These are phyloP conservation scores for Ammodytes marinus DNA, from an alignment of 2,113 vertebrate genomes.

Conservation along the genomic window DNA sequence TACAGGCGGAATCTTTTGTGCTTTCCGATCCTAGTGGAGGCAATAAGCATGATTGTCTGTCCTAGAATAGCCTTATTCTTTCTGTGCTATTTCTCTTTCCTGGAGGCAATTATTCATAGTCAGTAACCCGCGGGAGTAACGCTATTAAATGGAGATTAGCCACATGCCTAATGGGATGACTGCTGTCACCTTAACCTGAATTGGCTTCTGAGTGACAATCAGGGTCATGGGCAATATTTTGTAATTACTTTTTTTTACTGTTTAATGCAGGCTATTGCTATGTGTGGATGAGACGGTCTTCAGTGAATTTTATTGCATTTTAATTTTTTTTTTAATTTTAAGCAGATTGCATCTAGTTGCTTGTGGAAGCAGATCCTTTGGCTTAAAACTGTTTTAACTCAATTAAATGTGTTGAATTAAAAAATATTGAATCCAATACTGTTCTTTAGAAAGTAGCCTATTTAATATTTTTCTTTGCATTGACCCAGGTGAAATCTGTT, in stretches of 20 bases:
- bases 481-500: background rate
- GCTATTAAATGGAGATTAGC: constrained; percentile 76
- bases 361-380: background rate
- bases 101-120: background rate
- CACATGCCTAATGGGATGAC: constrained; percentile 50
- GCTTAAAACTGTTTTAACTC: background rate
- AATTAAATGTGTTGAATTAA: background rate
- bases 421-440: background rate
- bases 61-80: background rate
- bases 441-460: background rate
- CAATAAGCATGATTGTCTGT: background rate
- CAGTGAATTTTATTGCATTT: background rate
- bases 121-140: background rate
- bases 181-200: constrained; percentile 33
- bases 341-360: background rate
- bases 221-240: background rate
- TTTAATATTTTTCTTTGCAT: background rate
- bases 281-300: background rate
- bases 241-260: background rate
- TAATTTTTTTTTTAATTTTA: background rate
- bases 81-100: background rate
- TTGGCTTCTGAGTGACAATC: background rate
- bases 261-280: background rate
- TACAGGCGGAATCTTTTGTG: background rate
- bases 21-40: background rate